Conservation (phyloP, 2,113 vertebrate species). For the Tupaia chinensis region DNA sequence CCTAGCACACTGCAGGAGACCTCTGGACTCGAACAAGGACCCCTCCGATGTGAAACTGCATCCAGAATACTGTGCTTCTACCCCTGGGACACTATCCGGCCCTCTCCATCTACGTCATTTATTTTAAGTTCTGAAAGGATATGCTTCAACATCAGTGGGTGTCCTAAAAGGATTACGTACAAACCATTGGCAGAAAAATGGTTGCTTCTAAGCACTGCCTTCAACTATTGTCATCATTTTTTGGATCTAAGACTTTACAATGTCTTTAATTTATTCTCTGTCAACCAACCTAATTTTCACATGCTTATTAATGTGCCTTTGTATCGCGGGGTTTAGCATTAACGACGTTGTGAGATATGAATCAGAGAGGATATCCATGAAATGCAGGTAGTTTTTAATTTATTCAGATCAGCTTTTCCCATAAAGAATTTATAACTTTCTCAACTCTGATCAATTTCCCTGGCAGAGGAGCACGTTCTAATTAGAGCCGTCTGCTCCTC, state of each 20-base stretch:
- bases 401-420: constrained; percentile 62
- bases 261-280: constrained; percentile 19
- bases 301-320: background rate
- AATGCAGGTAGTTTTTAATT: constrained; percentile 66
- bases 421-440: constrained; percentile 76
- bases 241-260: background rate
- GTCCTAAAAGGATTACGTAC: background rate
- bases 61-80: too few species aligned
- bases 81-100: too few species aligned
- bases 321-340: background rate
- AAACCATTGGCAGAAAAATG: background rate
- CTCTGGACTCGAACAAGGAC: too few species aligned
- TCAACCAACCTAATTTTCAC: constrained; percentile 26
- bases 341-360: background rate
- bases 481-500: constrained; percentile 65
- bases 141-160: accelerated
- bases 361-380: constrained; percentile 35
- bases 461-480: constrained; percentile 55
- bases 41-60: too few species aligned
- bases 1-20: too few species aligned
- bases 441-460: constrained; percentile 72
- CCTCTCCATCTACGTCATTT: background rate
- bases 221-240: constrained; percentile 12
- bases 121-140: background rate
- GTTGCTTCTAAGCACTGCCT: background rate